Conservation (phyloP, 2,888 invertebrate species). For the Torymus tubicola region DNA sequence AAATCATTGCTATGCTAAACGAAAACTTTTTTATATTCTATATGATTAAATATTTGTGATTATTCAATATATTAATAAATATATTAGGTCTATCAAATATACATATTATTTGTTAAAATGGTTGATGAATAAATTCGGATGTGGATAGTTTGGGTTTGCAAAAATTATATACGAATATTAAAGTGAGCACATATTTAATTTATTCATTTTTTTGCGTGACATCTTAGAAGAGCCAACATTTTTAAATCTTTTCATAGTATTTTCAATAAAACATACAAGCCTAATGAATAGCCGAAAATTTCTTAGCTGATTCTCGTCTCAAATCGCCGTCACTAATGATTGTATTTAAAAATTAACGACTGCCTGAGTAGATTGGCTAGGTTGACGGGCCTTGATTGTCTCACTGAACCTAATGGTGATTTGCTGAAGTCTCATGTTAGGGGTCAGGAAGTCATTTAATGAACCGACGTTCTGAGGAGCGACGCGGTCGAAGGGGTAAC, state of each 20-base stretch:
- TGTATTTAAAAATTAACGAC: too few species aligned
- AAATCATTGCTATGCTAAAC: too few species aligned
- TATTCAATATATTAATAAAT: too few species aligned
- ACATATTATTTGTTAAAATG: too few species aligned
- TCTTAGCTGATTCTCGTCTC: not conserved
- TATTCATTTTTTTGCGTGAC: conserved; percentile 14
- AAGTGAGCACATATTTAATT: not conserved
- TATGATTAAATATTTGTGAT: too few species aligned
- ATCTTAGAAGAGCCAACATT: conserved; percentile 5
- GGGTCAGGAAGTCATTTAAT: conserved; percentile 83
- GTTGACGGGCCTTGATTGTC: conserved; percentile 76
- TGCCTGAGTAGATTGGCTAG: not conserved
- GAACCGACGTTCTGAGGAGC: conserved; percentile 80
- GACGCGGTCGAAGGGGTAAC: conserved; percentile 87
- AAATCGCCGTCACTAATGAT: not conserved
- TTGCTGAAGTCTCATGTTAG: conserved; percentile 84
- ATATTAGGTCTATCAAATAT: too few species aligned
- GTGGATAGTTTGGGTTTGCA: not conserved
- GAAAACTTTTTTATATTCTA: too few species aligned
- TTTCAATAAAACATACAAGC: conserved; percentile 18
- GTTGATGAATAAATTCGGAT: not conserved
- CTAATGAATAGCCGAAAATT: not conserved
- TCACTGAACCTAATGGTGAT: conserved; percentile 81
- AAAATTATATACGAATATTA: not conserved
- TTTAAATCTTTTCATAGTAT: not conserved